Percentiles rank a stretch among this genome's conserved stretches.
These are phyloP conservation scores for Gallinago jamesoni DNA, from an alignment of 2,113 vertebrate species.

Conservation along the genomic window DNA sequence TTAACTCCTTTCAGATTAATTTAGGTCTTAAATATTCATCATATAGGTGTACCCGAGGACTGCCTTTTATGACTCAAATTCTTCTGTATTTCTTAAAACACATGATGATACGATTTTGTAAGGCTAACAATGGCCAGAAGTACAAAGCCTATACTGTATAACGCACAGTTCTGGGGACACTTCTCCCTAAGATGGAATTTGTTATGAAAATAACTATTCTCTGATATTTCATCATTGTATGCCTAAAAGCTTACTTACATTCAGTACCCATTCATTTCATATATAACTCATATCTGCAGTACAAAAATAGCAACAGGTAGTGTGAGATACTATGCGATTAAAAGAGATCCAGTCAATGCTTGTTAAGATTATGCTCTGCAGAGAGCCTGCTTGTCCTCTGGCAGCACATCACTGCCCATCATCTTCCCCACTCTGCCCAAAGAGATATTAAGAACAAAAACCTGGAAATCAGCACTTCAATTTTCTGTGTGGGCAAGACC, in stretches of 20 bases:
- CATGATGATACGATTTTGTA: neutral
- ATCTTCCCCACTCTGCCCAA: neutral
- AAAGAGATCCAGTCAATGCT: neutral
- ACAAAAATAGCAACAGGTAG: neutral
- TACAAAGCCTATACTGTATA: accelerated
- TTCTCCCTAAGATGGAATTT: neutral
- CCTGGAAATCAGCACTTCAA: neutral
- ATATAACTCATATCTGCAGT: neutral
- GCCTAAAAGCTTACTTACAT: neutral
- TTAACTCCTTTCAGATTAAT: neutral
- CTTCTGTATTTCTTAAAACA: neutral
- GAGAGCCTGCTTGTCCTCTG: neutral
- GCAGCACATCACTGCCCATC: neutral
- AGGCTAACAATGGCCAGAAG: neutral
- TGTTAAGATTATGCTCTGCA: neutral
- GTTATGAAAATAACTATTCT: neutral
- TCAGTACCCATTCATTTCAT: too few species aligned
- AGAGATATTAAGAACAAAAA: neutral
- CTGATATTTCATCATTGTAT: neutral
- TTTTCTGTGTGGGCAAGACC: neutral
- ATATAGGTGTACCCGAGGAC: neutral
- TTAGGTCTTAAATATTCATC: neutral
- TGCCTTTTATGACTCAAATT: neutral
- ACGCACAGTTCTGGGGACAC: accelerated
- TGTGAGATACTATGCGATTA: accelerated